A percentile compares a stretch with the other conserved stretches of the same genome.
Evolutionary conservation across 2,888 invertebrate genomes (phyloP).

Genomic region (Cistogaster globosa): DNA sequence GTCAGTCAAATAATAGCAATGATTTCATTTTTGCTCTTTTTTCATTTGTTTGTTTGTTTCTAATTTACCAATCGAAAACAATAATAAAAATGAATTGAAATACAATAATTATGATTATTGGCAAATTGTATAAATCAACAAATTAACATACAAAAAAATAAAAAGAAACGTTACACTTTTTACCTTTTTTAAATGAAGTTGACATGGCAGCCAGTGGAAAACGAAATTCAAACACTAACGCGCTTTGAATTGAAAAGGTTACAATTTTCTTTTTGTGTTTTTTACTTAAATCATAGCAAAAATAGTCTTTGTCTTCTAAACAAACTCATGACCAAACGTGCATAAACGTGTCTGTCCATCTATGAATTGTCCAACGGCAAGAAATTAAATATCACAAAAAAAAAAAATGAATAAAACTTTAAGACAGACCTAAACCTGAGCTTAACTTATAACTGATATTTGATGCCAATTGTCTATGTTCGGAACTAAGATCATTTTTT

Average conservation of each 20-base stretch:
- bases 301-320: slow-evolving; percentile 9
- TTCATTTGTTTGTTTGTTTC: slow-evolving; percentile 41
- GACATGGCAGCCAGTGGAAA: slow-evolving; percentile 54
- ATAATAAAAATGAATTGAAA: slow-evolving; percentile 66
- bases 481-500: slow-evolving; percentile 52
- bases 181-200: slow-evolving; percentile 35
- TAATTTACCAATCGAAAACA: slow-evolving; percentile 46
- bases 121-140: slow-evolving; percentile 73
- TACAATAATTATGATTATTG: slow-evolving; percentile 72
- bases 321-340: slow-evolving; percentile 45
- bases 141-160: slow-evolving; percentile 71
- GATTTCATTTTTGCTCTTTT: slow-evolving; percentile 31
- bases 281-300: neutral
- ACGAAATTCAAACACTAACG: slow-evolving; percentile 50
- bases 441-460: slow-evolving; percentile 51
- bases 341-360: slow-evolving; percentile 41
- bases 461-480: slow-evolving; percentile 62
- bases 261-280: slow-evolving; percentile 16
- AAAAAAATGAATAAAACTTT: neutral
- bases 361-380: slow-evolving; percentile 50
- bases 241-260: slow-evolving; percentile 55
- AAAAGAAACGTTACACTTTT: slow-evolving; percentile 47
- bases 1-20: slow-evolving; percentile 48
- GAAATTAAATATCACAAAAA: slow-evolving; percentile 41
- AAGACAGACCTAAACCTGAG: slow-evolving; percentile 22